Percentiles rank a stretch among this genome's conserved stretches.
These are phyloP conservation scores for Mya arenaria DNA, from an alignment of 1,140 invertebrate genomes.

Conservation along the genomic window DNA sequence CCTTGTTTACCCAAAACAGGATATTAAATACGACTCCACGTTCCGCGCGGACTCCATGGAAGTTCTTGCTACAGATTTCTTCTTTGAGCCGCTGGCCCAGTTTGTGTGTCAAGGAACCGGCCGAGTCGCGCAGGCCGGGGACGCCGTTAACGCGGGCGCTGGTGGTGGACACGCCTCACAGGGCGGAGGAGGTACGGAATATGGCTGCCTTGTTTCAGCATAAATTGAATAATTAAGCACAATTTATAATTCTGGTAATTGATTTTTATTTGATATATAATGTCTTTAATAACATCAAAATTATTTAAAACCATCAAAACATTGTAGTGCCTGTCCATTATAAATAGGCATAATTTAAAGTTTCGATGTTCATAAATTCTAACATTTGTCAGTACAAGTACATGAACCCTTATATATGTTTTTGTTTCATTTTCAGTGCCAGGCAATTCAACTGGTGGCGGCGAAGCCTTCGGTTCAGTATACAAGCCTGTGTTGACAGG, in stretches of 20 bases:
- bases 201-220: too few species aligned
- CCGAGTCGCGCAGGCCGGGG: slow-evolving; percentile 49
- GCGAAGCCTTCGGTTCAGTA: slow-evolving; percentile 64
- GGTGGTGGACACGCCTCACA: slow-evolving; percentile 68
- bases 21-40: slow-evolving; percentile 69
- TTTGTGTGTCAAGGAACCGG: slow-evolving; percentile 64
- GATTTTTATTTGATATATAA: too few species aligned
- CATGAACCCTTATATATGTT: not conserved
- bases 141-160: slow-evolving; percentile 45
- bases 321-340: too few species aligned
- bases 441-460: slow-evolving; percentile 30
- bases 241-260: too few species aligned
- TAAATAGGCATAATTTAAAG: too few species aligned
- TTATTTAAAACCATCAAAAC: too few species aligned
- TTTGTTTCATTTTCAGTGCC: slow-evolving; percentile 12
- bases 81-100: slow-evolving; percentile 67
- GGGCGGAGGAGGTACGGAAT: slow-evolving; percentile 62
- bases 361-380: too few species aligned
- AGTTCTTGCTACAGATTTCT: slow-evolving; percentile 69
- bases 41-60: slow-evolving; percentile 66
- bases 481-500: slow-evolving; percentile 52
- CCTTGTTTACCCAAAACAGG: slow-evolving; percentile 60
- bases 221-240: too few species aligned
- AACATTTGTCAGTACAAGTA: too few species aligned
- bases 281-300: too few species aligned